Evolutionary conservation across 2,113 vertebrate genomes (phyloP).

Genomic region (Donacobius atricapilla): DNA sequence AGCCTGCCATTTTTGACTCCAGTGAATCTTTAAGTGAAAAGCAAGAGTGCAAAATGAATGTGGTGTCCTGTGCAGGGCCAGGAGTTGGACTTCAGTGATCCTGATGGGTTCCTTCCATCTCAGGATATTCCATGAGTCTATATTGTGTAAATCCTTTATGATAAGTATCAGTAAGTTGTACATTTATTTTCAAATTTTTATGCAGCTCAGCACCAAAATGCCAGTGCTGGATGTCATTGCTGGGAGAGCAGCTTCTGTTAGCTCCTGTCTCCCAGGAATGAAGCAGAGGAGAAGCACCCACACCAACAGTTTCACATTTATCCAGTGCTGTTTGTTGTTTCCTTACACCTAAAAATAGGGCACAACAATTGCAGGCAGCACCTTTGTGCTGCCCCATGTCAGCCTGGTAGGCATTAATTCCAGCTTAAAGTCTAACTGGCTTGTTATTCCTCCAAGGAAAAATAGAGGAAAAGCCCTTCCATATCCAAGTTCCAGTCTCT

Average conservation of each 20-base stretch:
- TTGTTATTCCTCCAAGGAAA: background rate
- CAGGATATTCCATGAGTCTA: background rate
- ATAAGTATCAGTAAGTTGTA: background rate
- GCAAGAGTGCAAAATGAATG: background rate
- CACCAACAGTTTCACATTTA: background rate
- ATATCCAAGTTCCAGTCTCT: fast-evolving
- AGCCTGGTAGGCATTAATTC: background rate
- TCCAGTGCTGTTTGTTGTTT: background rate
- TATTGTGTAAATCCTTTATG: background rate
- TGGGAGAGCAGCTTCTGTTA: background rate
- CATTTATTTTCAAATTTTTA: background rate
- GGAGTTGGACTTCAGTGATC: background rate
- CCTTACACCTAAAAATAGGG: background rate
- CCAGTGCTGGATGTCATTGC: background rate
- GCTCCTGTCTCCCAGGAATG: background rate
- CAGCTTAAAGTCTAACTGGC: background rate
- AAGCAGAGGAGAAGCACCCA: background rate
- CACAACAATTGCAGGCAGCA: background rate
- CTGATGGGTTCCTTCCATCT: background rate
- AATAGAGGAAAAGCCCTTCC: background rate
- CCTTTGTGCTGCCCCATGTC: background rate
- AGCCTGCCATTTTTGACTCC: background rate
- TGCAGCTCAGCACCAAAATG: background rate
- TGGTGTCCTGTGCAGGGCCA: background rate
- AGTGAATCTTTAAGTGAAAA: background rate